phyloP scores from a whole-genome alignment of 2,797 vertebrate species.

The Microcaecilia unicolor region DNA sequence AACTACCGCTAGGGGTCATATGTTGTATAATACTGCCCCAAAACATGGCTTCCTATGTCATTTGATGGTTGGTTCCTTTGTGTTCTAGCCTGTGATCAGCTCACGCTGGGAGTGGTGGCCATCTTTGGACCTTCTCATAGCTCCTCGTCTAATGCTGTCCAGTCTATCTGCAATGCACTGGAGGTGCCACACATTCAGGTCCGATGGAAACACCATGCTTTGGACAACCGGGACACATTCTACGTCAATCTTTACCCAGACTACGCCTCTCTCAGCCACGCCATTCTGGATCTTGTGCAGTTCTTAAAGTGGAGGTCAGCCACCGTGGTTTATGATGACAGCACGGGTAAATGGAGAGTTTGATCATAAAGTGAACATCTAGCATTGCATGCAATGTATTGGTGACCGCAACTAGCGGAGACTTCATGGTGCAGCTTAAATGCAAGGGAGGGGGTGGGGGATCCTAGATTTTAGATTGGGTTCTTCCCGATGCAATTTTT shows the following conservation, averaged over 20 bases:
- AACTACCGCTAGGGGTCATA: no score
- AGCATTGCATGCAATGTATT: no score
- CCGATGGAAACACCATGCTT: slow-evolving; percentile 95
- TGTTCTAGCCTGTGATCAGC: slow-evolving; percentile 86
- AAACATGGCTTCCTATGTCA: no score
- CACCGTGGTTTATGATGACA: slow-evolving; percentile 94
- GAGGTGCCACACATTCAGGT: slow-evolving; percentile 96
- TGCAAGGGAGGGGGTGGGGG: no score
- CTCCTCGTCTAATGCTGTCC: slow-evolving; percentile 92
- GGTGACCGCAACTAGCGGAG: no score
- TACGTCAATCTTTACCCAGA: slow-evolving; percentile 96
- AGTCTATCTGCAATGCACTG: slow-evolving; percentile 95
- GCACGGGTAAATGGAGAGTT: slow-evolving; percentile 70
- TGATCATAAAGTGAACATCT: background rate
- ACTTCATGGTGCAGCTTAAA: no score
- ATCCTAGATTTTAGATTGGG: no score
- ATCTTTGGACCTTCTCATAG: slow-evolving; percentile 96
- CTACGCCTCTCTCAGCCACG: slow-evolving; percentile 93
- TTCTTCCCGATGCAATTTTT: no score
- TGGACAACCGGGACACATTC: slow-evolving; percentile 96
- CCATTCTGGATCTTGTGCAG: slow-evolving; percentile 94
- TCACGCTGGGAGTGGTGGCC: slow-evolving; percentile 92
- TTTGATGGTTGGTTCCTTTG: no score
- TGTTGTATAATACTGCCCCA: no score
- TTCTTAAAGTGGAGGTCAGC: slow-evolving; percentile 95